Evolutionary conservation across 2,888 invertebrate genomes (phyloP).

Genomic region (Philhelius pedissequus): DNA sequence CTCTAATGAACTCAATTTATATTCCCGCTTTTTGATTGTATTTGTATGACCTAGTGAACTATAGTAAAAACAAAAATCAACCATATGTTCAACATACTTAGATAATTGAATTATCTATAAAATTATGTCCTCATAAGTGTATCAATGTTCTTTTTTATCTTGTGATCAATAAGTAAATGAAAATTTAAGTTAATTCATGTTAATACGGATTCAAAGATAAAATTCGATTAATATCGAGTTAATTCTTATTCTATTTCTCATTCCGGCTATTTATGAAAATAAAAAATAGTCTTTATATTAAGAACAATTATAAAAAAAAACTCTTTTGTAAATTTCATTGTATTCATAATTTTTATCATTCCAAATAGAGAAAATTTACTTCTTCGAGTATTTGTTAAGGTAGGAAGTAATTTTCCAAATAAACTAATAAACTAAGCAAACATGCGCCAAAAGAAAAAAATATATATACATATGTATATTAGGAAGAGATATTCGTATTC

Average conservation of each 20-base stretch:
- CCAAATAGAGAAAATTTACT: conserved; percentile 65
- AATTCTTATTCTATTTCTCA: conserved; percentile 47
- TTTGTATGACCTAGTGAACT: conserved; percentile 9
- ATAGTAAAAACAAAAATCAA: not conserved
- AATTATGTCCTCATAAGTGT: conserved; percentile 25
- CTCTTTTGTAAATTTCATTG: conserved; percentile 53
- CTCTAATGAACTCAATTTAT: conserved; percentile 11
- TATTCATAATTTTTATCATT: conserved; percentile 65
- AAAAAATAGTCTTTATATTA: conserved; percentile 26
- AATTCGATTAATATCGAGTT: not conserved
- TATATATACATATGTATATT: too few species aligned
- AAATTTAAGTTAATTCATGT: conserved; percentile 9
- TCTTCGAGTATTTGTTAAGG: conserved; percentile 27
- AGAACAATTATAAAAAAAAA: conserved; percentile 8
- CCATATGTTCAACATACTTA: conserved; percentile 18
- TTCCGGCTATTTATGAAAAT: conserved; percentile 50
- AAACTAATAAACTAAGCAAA: not conserved
- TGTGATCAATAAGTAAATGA: conserved; percentile 39
- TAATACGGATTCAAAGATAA: conserved; percentile 4
- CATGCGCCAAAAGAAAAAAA: conserved; percentile 32
- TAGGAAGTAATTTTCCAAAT: conserved; percentile 10
- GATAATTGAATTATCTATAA: conserved; percentile 38
- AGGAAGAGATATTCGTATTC: not conserved
- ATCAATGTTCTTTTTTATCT: conserved; percentile 37
- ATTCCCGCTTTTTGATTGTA: conserved; percentile 3